These are phyloP conservation scores for Leptarthrus brevirostris DNA, from an alignment of 2,888 invertebrate genomes.

Conservation along the genomic window DNA sequence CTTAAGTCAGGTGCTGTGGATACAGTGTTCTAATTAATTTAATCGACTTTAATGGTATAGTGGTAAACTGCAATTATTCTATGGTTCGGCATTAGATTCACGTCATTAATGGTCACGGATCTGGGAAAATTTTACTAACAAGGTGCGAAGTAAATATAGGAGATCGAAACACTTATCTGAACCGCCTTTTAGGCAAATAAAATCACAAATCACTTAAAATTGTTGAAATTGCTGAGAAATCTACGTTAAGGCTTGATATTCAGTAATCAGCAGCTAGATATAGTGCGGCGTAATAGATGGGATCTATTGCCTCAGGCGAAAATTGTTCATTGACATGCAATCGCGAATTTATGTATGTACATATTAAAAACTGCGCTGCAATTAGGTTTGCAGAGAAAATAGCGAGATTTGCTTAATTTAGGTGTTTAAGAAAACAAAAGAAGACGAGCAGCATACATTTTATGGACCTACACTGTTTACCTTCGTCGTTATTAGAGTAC, in stretches of 20 bases:
- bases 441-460: not conserved
- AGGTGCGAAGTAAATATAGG: slow-evolving; percentile 17
- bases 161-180: not conserved
- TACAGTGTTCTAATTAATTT: slow-evolving; percentile 47
- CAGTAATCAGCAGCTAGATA: not conserved
- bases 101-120: slow-evolving; percentile 35
- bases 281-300: not conserved
- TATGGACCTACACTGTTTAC: not conserved
- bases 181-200: slow-evolving; percentile 6
- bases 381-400: not conserved
- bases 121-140: slow-evolving; percentile 33
- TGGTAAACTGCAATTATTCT: slow-evolving; percentile 42
- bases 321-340: slow-evolving; percentile 13
- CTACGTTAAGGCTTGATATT: not conserved
- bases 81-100: slow-evolving; percentile 17
- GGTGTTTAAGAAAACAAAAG: not conserved
- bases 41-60: slow-evolving; percentile 47
- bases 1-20: not conserved
- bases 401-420: not conserved
- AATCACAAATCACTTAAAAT: not conserved
- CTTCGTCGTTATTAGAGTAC: not conserved
- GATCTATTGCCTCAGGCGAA: not conserved
- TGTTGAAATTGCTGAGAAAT: not conserved
- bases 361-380: not conserved
- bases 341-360: not conserved